Evolutionary conservation across 1,140 invertebrate genomes (phyloP), one percentile per base, ranked within the genome.

Genomic region (Megathymus violae): DNA sequence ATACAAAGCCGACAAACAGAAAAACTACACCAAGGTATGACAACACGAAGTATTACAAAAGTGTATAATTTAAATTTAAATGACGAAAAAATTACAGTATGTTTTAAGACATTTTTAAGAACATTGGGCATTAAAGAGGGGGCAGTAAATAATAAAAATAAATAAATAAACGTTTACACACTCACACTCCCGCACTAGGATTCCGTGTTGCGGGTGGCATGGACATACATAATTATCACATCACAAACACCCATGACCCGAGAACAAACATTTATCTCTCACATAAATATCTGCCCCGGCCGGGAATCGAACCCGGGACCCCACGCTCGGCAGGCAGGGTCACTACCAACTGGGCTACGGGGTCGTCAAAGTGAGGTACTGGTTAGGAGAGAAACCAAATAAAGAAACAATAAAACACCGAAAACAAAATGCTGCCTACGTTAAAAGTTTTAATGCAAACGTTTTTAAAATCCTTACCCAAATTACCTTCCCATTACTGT

Each of bases 401-500:
- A 64, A 56, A 11, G 9, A 56, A 46, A 22, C 43, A 11, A 46
- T 4, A 5, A 31, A 31, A 6, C 1, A 31, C 7, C 3, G 7
- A 22, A 22, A 22, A 3, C 5, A n/a, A n/a, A n/a, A 2, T 22
- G 41, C 41, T 13, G 47, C 25, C 25, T 50, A 34, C n/a, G 9
- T 51, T 51, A 41, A 52, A 31, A 47, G 38, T 38, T 4, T 61
- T 48, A 36, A 40, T 43, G 11, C 48, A 47, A 54, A 36, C 38
- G 36, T 74, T 67, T 66, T 69, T 77, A 14, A 63, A 44, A 25
- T 22, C 22, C 2, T 22, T 76, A 38, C 71, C 71, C 34, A 81
- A 79, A 64, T 25, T 80, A 16, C 72, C 74, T 15, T 78, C 79
- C 6, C 76, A 78, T 66, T 81, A 81, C 50, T 79, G 79, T 25